Evolutionary conservation across 1,140 invertebrate genomes (phyloP), one percentile per base, ranked within the genome.

Genomic region (Drosophila punjabiensis): DNA sequence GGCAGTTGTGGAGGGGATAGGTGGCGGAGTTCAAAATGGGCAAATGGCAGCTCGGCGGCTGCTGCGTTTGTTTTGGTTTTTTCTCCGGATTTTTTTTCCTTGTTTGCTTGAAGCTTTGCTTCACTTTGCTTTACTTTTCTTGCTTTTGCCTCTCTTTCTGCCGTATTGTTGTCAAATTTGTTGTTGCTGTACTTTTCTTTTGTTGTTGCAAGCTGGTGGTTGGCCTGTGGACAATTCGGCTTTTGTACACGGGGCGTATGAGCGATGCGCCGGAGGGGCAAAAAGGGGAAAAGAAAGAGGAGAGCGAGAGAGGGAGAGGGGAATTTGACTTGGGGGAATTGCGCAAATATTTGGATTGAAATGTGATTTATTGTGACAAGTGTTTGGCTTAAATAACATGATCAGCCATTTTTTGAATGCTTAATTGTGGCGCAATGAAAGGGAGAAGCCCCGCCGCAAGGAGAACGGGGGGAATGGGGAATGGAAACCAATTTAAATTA

Each of bases 91-190:
- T 83, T 74, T 77, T 62, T 70, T 80, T 66, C 66, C 43, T 39
- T 78, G 69, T 79, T 83, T 83, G 85, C 60, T 68, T 62, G 66
- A 47, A 82, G 61, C 65, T 68, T 81, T 86, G 81, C 81, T 78
- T 78, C 32, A 28, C 37, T 73, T 73, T 18, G 65, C 60, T 65
- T 63, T 68, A 33, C 32, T 68, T 68, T 66, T 18, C 24, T 48
- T 39, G 37, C 66, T 69, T 52, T 50, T 50, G 41, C 67, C n/a
- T 28, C 45, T 35, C 70, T 71, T 37, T 61, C 30, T 16, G 18
- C 16, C 41, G 13, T 55, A 33, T 33, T 68, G 47, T 30, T 33
- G 28, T 16, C 30, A 20, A 37, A 43, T 60, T 65, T 24, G 24
- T 24, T 24, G 24, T 24, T 74, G 43, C 37, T 56, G 50, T 37